These are phyloP conservation scores for Rhopalosiphum nymphaeae DNA, from an alignment of 2,888 invertebrate species.

Conservation along the genomic window DNA sequence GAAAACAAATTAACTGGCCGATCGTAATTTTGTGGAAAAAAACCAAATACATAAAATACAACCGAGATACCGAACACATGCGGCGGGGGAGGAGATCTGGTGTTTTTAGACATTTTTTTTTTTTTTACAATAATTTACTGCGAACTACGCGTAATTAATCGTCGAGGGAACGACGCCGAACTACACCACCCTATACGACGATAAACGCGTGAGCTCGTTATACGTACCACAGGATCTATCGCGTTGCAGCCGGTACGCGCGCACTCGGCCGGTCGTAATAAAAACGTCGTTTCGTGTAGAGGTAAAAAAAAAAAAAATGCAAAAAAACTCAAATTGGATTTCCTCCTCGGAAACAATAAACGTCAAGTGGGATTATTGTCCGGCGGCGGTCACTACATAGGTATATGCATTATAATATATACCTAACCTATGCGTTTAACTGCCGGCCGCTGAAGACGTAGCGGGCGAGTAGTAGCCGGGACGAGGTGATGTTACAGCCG, in stretches of 20 bases:
- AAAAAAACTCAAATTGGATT: constrained; percentile 55
- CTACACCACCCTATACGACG: not conserved
- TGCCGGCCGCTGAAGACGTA: not conserved
- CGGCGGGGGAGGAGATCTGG: not conserved
- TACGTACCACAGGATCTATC: not conserved
- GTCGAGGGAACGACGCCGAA: not conserved
- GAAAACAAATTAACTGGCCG: not conserved
- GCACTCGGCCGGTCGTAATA: not conserved
- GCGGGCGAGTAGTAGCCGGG: not conserved
- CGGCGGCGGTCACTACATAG: constrained; percentile 4
- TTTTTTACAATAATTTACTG: constrained; percentile 18
- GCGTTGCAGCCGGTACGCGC: not conserved
- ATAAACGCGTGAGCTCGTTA: not conserved
- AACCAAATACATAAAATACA: not conserved
- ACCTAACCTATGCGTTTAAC: not conserved
- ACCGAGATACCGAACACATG: not conserved
- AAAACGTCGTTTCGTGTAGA: not conserved
- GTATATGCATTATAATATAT: not conserved
- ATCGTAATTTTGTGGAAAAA: not conserved
- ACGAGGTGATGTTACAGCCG: not conserved
- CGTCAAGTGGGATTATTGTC: constrained; percentile 52
- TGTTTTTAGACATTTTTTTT: constrained; percentile 2
- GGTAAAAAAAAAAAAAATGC: constrained; percentile 21
- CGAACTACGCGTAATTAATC: not conserved
- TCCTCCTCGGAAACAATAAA: constrained; percentile 55